Conservation (phyloP, 2,113 vertebrate species). For the Mastomys natalensis region DNA sequence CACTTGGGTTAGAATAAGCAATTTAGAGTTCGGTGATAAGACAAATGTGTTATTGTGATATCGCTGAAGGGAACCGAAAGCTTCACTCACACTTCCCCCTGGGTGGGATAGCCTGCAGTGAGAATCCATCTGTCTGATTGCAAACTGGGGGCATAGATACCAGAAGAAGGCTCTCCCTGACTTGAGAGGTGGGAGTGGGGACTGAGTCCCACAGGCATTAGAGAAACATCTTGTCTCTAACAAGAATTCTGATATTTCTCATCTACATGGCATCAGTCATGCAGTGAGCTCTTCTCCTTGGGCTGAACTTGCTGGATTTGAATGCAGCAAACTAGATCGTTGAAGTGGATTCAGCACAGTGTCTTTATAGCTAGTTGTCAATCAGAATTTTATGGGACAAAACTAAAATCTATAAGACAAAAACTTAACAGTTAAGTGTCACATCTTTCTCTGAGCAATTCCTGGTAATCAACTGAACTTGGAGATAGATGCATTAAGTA, state of each 20-base stretch:
- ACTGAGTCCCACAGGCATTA: neutral
- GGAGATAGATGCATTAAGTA: neutral
- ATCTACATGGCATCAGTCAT: neutral
- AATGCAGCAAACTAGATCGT: neutral
- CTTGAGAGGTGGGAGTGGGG: neutral
- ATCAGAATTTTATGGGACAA: neutral
- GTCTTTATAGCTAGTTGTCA: neutral
- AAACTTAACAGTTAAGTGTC: neutral
- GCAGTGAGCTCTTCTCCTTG: neutral
- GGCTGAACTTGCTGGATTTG: neutral
- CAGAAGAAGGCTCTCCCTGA: neutral
- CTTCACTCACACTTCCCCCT: neutral
- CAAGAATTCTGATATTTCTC: neutral
- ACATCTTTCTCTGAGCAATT: neutral
- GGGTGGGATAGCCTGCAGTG: neutral
- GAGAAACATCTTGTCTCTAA: neutral
- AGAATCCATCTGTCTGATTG: slow-evolving; percentile 33
- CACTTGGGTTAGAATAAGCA: slow-evolving; percentile 61
- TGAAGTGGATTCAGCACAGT: neutral
- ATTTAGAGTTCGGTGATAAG: slow-evolving; percentile 62
- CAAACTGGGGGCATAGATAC: neutral
- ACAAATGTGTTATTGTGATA: slow-evolving; percentile 55
- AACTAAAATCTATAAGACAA: neutral
- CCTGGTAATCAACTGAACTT: neutral
- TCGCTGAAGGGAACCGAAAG: neutral